Base-by-base conservation (phyloP, 2,888 invertebrate genomes). In the Drosophila cognata region DNA sequence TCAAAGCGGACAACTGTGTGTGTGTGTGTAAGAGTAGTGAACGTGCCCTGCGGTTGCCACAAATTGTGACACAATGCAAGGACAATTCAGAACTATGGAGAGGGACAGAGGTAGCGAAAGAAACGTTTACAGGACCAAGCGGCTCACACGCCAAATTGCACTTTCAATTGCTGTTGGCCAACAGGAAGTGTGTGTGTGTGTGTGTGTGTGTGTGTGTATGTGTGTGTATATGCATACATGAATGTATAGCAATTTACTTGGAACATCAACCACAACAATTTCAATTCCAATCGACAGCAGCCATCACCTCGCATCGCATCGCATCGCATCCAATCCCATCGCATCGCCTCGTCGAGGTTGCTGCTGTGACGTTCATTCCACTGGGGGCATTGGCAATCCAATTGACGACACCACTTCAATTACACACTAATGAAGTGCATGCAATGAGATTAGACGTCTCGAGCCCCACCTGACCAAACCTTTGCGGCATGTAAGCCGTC, bases 361-460 rank as follows among this genome's bases (percentile, higher is more conserved):
- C 46, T 52, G 16, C 16, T 31, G 31, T 7, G 16, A n/a, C 16
- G 13, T 28, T n/a, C 43, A 36, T 43, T 28, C 8, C 55, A 55
- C 11, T n/a, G 21, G 18, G 55, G 61, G 50, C 50, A 61, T 41
- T 61, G 55, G 33, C 61, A 61, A 67, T 61, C 55, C 61, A 67
- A 67, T 61, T 67, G 66, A 62, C 48, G 56, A 62, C 46, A 67
- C 61, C 56, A 38, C 71, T 65, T 56, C 77, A 68, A 78, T 81
- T 81, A 81, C 68, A 72, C 58, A 70, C 80, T 81, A 81, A 81
- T 81, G 80, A 81, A 81, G 61, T 80, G 67, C 64, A 58, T 66
- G 65, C 62, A 59, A 2, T 62, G 41, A 33, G 56, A 53, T 31
- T 48, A 16, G 43, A 33, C 16, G 18, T 38, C 31, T 31, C 16